These are phyloP conservation scores for Parapsyche elsis DNA, from an alignment of 1,140 invertebrate genomes.

Conservation along the genomic window DNA sequence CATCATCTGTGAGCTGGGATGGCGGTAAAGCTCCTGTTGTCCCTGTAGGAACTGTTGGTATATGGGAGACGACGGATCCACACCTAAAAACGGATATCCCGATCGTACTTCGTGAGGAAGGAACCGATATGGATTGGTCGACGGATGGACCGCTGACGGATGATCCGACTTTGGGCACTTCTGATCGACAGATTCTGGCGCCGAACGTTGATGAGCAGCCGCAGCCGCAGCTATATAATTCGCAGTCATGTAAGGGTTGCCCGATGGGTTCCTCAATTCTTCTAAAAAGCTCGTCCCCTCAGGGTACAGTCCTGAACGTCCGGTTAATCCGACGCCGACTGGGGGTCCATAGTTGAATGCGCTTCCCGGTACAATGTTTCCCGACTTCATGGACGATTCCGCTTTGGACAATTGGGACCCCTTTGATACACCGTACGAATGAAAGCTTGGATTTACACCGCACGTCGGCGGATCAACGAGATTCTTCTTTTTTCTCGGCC, in stretches of 20 bases:
- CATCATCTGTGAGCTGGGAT: slow-evolving; percentile 66
- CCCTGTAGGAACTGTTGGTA: slow-evolving; percentile 77
- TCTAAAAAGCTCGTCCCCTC: slow-evolving; percentile 74
- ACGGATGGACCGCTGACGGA: slow-evolving; percentile 63
- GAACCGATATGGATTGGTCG: slow-evolving; percentile 66
- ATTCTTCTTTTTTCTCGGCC: slow-evolving; percentile 49
- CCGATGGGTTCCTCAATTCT: slow-evolving; percentile 69
- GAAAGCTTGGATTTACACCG: slow-evolving; percentile 22
- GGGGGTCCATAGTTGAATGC: slow-evolving; percentile 77
- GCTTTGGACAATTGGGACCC: slow-evolving; percentile 64
- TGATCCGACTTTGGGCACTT: slow-evolving; percentile 66
- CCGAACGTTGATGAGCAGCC: slow-evolving; percentile 63
- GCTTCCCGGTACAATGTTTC: slow-evolving; percentile 74
- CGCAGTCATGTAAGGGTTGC: slow-evolving; percentile 67
- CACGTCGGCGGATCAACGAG: slow-evolving; percentile 7
- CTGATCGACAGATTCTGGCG: slow-evolving; percentile 61
- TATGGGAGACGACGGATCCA: slow-evolving; percentile 71
- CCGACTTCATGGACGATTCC: slow-evolving; percentile 68
- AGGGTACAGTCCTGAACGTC: slow-evolving; percentile 66
- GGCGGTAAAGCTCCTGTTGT: slow-evolving; percentile 69
- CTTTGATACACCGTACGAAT: slow-evolving; percentile 44
- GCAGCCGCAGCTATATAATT: slow-evolving; percentile 69
- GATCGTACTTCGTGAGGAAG: slow-evolving; percentile 66
- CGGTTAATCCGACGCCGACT: slow-evolving; percentile 64
- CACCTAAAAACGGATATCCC: slow-evolving; percentile 70